Conservation (phyloP, 2,113 vertebrate genomes). For the Catharus fuscescens region DNA sequence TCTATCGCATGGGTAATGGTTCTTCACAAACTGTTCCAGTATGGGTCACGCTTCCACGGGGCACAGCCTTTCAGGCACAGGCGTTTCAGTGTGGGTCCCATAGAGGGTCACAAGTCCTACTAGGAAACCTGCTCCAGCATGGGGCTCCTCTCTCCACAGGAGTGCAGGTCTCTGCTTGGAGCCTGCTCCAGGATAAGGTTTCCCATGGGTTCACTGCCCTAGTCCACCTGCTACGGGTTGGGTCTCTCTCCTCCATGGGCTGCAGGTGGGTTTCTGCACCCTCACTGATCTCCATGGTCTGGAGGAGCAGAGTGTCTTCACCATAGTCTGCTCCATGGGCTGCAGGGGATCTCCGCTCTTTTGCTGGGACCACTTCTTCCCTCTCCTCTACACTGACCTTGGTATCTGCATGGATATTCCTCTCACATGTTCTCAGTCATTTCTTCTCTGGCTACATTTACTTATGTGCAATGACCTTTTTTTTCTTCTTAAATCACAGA, state of each 20-base stretch:
- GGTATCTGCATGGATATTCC: not conserved
- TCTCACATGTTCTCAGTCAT: not conserved
- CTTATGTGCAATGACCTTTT: too few relatives aligned
- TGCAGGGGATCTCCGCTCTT: rapidly evolving
- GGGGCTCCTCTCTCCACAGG: not conserved
- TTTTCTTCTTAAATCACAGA: too few relatives aligned
- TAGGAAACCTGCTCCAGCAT: not conserved
- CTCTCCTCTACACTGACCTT: not conserved
- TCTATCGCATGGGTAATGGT: not conserved
- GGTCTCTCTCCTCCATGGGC: too few relatives aligned
- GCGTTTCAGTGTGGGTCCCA: not conserved
- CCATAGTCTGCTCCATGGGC: rapidly evolving
- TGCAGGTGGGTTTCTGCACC: not conserved
- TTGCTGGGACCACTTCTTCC: not conserved
- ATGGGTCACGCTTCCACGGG: not conserved
- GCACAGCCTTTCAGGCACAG: not conserved
- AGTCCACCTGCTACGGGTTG: rapidly evolving
- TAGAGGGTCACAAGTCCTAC: not conserved
- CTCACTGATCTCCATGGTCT: too few relatives aligned
- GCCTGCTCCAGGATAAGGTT: too few relatives aligned
- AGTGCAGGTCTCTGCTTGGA: not conserved
- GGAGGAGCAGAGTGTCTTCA: not conserved
- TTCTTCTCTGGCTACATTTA: too few relatives aligned
- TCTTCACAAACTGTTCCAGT: not conserved
- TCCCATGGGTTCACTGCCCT: not conserved